phyloP scores from a whole-genome alignment of 2,797 vertebrate genomes.

The Trachurus trachurus region DNA sequence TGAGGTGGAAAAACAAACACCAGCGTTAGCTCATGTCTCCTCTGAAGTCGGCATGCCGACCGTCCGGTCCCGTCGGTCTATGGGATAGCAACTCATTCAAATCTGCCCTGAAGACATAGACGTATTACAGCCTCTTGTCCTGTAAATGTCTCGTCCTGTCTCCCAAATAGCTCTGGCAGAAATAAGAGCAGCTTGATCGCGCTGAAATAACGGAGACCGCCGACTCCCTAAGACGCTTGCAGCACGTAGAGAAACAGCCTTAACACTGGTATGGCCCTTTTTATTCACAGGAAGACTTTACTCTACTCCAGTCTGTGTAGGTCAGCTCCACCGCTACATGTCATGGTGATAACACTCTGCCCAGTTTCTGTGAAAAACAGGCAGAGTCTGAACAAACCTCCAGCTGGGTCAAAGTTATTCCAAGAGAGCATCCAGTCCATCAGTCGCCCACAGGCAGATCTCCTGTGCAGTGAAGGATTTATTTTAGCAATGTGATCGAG shows the following conservation, averaged over 20 bases:
- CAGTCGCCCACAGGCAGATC: background rate
- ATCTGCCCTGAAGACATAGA: too few relatives aligned
- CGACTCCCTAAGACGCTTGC: background rate
- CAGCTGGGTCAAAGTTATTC: background rate
- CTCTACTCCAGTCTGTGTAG: background rate
- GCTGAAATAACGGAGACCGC: background rate
- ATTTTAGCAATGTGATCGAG: background rate
- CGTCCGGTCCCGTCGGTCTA: too few relatives aligned
- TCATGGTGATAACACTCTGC: background rate
- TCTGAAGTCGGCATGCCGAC: too few relatives aligned
- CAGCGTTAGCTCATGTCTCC: too few relatives aligned
- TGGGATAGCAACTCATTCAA: too few relatives aligned
- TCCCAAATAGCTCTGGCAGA: background rate
- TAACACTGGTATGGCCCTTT: background rate
- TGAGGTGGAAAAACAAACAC: too few relatives aligned
- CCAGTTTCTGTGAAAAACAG: background rate
- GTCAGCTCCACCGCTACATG: background rate
- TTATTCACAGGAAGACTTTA: background rate
- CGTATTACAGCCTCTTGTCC: too few relatives aligned
- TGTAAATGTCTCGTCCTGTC: too few relatives aligned
- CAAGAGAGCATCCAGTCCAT: background rate
- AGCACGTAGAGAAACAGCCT: background rate
- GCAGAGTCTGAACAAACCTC: slow-evolving; percentile 1
- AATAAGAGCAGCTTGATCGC: background rate
- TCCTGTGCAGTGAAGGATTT: background rate